Evolutionary conservation across 1,140 invertebrate species (phyloP), one percentile per base, ranked within the genome.

Genomic region (Halesus radiatus): DNA sequence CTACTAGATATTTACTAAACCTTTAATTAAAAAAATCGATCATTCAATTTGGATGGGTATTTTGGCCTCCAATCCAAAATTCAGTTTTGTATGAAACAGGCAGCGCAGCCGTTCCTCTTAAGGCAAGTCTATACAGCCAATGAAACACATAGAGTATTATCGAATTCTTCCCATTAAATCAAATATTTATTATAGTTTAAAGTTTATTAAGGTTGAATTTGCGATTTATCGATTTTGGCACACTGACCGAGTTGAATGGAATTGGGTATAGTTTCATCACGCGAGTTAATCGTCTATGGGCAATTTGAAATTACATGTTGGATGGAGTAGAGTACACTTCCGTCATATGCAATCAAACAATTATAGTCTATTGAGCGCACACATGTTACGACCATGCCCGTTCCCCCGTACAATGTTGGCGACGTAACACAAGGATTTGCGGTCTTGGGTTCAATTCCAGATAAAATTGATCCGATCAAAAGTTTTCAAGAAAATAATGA

Each of bases 161-260:
- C 7, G 6, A 56, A 18, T n/a, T 56, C 54, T n/a, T 22, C 20
- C 0, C 56, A 2, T 15, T 22, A 23, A 10, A 18, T n/a, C 54
- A 60, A 60, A 18, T 6, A 22, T 1, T 0, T 7, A 20, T 60
- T 23, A 3, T 8, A 60, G 56, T 20, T 58, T 1, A 20, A 22
- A 58, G 54, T 60, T 23, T 20, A 22, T 20, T 60, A 20, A 60
- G 56, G 23, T 23, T 56, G 54, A 56, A 22, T 56, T 3, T 56
- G 54, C 54, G 54, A 56, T 60, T 60, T 23, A 23, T 60, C 20
- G 26, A 32, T 68, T 68, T 72, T 50, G 50, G 45, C 68, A 54
- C 26, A 72, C 68, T 72, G 68, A 72, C 68, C 68, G 50, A 53
- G 15, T 22, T 66, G 18, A 53, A 52, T 72, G 3, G 22, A 50